phyloP scores from a whole-genome alignment of 2,113 vertebrate species.

The Phoenicopterus ruber region DNA sequence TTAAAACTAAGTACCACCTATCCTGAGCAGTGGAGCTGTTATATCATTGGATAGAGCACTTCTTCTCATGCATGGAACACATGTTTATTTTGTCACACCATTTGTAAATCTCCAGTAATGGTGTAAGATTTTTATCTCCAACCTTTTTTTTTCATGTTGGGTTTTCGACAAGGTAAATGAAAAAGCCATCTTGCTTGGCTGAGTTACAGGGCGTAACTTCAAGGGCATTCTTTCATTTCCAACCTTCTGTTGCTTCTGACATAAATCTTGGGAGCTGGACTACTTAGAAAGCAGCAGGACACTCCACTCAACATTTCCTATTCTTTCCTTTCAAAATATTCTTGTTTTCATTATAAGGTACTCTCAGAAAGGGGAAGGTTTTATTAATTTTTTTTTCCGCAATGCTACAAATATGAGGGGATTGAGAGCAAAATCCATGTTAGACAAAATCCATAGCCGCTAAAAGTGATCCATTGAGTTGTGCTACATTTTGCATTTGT shows the following conservation, averaged over 20 bases:
- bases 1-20: neutral
- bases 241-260: conserved; percentile 55
- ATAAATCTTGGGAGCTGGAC: conserved; percentile 58
- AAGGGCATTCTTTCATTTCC: conserved; percentile 55
- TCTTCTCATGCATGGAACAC: neutral
- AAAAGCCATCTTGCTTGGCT: conserved; percentile 16
- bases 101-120: conserved; percentile 36
- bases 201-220: conserved; percentile 42
- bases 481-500: neutral
- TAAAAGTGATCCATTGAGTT: conserved; percentile 28
- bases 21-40: neutral
- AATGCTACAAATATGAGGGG: conserved; percentile 8
- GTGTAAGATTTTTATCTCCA: conserved; percentile 36
- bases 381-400: conserved; percentile 23
- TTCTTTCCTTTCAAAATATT: conserved; percentile 65
- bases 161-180: conserved; percentile 40
- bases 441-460: neutral
- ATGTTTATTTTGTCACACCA: conserved; percentile 25
- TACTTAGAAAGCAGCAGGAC: conserved; percentile 67
- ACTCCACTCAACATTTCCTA: conserved; percentile 57
- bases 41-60: neutral
- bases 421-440: conserved; percentile 17
- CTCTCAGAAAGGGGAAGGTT: conserved; percentile 27
- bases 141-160: conserved; percentile 18
- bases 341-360: conserved; percentile 57